Evolutionary conservation across 2,113 vertebrate species (phyloP), one percentile per base, ranked within the genome.

Genomic region (Rafetus swinhoei): DNA sequence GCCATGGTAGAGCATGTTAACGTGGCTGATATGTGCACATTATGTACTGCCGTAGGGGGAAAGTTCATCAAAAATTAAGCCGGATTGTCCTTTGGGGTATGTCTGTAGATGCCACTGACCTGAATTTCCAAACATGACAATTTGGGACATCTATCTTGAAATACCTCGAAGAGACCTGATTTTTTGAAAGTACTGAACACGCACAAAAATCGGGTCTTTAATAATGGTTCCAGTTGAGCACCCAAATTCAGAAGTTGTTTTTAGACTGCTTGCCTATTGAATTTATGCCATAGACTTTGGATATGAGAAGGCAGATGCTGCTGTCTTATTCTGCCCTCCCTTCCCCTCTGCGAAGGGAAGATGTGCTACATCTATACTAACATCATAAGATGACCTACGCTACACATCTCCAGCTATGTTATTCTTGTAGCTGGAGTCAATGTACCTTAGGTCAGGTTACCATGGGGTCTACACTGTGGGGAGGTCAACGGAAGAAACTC

Each of bases 1-100:
- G 10, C 29, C 29, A 92, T 32, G 12, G 88, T 27, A 77, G 90
- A 81, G 4, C 10, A 54, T 14, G 0, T 59, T 57, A 45, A 35
- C 3, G 0, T 45, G 25, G 45, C 24, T 18, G 82, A 32, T 81
- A 84, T 0, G 0, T 16, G 45, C 6, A 24, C 25, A 21, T 27
- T 69, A 2, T 57, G 39, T 13, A 85, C 18, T 2, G 27, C 45
- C 22, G 21, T 50, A 7, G 5, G 32, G 65, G n/a, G 55, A 81
- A 50, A 93, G 72, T 32, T 60, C 45, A 80, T 25, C 21, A 87
- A 90, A 82, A 69, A 2, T 2, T 55, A 11, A 45, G 45, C 32
- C 84, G 24, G 65, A 3, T 83, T 22, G 32, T 22, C 19, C 11
- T 60, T 86, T 39, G 74, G 11, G 13, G 35, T 4, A 81, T 86